Evolutionary conservation across 2,888 invertebrate genomes (phyloP).

Genomic region (Pemphredon lugubris): DNA sequence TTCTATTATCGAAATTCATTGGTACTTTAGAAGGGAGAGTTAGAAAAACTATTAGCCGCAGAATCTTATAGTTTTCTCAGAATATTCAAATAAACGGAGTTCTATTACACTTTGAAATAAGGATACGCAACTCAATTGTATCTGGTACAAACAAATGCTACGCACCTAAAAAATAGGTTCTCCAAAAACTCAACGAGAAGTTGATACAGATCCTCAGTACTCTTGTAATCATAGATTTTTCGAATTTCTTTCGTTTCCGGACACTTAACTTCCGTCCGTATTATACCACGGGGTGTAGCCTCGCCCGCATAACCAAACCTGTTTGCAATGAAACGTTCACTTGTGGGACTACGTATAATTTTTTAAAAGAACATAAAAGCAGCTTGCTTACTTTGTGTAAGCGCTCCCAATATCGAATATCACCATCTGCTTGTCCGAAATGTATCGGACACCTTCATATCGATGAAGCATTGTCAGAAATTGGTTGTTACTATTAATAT

Average conservation of each 20-base stretch:
- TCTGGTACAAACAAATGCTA: background rate
- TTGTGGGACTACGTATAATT: too few relatives aligned
- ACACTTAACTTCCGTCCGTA: slow-evolving; percentile 89
- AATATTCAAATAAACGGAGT: too few relatives aligned
- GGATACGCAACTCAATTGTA: too few relatives aligned
- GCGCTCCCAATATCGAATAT: slow-evolving; percentile 95
- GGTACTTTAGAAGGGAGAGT: too few relatives aligned
- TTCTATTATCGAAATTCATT: too few relatives aligned
- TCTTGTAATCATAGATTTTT: slow-evolving; percentile 85
- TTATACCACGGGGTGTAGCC: slow-evolving; percentile 92
- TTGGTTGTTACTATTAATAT: background rate
- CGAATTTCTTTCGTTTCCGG: slow-evolving; percentile 84
- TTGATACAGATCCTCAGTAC: slow-evolving; percentile 89
- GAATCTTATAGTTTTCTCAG: too few relatives aligned
- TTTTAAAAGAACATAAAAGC: too few relatives aligned
- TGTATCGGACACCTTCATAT: slow-evolving; percentile 90
- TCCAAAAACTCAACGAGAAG: slow-evolving; percentile 94
- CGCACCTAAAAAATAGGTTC: slow-evolving; percentile 92
- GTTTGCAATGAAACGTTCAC: slow-evolving; percentile 20
- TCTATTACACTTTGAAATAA: too few relatives aligned
- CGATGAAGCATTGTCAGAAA: slow-evolving; percentile 84
- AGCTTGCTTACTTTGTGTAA: slow-evolving; percentile 91
- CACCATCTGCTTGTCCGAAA: slow-evolving; percentile 93
- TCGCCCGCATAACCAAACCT: slow-evolving; percentile 97
- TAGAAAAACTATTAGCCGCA: too few relatives aligned